Conservation (phyloP, 2,797 vertebrate genomes). For the Amblyopsis hoosieri region DNA sequence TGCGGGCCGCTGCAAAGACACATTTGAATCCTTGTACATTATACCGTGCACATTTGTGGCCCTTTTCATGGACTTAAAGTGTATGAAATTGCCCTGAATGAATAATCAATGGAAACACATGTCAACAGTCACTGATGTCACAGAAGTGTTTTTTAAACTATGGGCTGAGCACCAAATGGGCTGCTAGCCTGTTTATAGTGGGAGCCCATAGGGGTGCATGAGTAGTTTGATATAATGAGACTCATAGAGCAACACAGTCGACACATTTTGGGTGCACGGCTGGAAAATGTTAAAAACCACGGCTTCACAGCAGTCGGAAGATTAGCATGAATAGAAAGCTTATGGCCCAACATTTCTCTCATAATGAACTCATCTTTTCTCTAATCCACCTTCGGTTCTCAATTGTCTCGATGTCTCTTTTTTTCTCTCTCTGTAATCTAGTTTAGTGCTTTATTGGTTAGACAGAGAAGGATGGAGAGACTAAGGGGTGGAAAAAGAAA, state of each 20-base stretch:
- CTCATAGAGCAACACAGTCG: background rate
- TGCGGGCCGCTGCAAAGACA: constrained; percentile 37
- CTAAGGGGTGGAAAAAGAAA: background rate
- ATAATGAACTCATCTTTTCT: too few species aligned
- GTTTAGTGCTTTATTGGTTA: background rate
- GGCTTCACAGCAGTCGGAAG: too few species aligned
- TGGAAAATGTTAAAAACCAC: background rate
- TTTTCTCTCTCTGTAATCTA: too few species aligned
- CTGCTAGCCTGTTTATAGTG: constrained; percentile 23
- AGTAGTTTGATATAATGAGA: background rate
- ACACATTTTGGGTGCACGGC: background rate
- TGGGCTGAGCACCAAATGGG: constrained; percentile 9
- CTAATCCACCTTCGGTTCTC: too few species aligned
- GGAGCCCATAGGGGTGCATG: constrained; percentile 16
- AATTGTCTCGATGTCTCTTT: too few species aligned
- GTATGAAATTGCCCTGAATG: constrained; percentile 68
- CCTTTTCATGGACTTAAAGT: constrained; percentile 51
- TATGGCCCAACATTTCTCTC: too few species aligned
- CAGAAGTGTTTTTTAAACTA: constrained; percentile 29
- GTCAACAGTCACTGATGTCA: constrained; percentile 59
- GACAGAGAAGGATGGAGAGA: background rate
- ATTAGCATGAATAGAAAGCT: too few species aligned
- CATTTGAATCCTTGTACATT: constrained; percentile 56
- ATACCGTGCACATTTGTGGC: constrained; percentile 30
- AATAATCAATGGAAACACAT: constrained; percentile 62